Evolutionary conservation across 2,797 vertebrate genomes (phyloP).

Genomic region (Meriones psammophilus): DNA sequence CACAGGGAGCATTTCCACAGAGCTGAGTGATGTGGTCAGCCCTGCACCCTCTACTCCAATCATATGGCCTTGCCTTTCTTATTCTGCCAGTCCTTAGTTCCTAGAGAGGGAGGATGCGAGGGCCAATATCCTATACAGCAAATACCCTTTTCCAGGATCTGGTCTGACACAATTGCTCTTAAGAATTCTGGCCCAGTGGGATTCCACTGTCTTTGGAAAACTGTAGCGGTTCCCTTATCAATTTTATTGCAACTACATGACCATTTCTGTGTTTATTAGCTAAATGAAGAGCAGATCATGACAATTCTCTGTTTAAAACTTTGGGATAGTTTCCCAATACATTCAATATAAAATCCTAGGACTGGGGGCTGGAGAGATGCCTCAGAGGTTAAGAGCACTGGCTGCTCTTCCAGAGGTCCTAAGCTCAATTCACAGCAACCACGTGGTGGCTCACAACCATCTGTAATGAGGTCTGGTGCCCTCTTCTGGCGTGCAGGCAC

Average conservation of each 20-base stretch:
- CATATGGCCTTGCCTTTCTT: conserved; percentile 6
- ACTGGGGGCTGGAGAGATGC: too few relatives aligned
- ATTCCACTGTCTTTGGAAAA: conserved; percentile 9
- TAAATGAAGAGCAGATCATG: conserved; percentile 50
- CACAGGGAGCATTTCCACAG: background rate
- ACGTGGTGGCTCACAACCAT: too few relatives aligned
- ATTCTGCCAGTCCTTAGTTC: background rate
- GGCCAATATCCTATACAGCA: background rate
- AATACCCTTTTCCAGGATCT: conserved; percentile 13
- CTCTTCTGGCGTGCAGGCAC: too few relatives aligned
- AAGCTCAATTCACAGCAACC: too few relatives aligned
- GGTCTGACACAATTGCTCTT: background rate
- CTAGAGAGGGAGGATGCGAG: background rate
- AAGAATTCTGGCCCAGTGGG: background rate
- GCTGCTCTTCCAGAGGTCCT: too few relatives aligned
- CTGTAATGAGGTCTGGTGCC: too few relatives aligned
- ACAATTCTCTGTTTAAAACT: conserved; percentile 53
- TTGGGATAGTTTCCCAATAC: conserved; percentile 39
- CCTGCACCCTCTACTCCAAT: background rate
- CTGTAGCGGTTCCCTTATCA: background rate
- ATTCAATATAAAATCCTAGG: conserved; percentile 45
- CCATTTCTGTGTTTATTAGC: background rate
- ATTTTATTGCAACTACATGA: background rate
- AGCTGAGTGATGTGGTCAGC: background rate
- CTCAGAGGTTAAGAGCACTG: too few relatives aligned